Percentiles rank a stretch among this genome's conserved stretches.
Conservation (phyloP, 2,113 vertebrate genomes). For the Apaloderma vittatum region DNA sequence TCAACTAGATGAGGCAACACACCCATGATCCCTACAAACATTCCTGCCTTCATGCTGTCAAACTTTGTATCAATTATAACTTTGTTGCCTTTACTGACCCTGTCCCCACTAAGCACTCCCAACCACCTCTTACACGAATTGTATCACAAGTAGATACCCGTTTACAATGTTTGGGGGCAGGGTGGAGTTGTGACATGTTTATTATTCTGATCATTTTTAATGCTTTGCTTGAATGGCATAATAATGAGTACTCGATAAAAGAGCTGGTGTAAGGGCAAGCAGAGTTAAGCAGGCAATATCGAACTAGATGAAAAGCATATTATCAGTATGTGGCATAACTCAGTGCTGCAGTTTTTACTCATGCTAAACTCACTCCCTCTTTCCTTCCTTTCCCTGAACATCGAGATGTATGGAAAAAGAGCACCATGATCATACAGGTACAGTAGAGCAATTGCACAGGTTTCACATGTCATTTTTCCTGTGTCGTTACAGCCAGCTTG, state of each 20-base stretch:
- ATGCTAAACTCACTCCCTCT: background rate
- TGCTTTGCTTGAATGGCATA: background rate
- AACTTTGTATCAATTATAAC: background rate
- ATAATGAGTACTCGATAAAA: background rate
- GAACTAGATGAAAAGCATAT: background rate
- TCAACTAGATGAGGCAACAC: no score
- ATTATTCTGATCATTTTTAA: background rate
- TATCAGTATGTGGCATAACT: background rate
- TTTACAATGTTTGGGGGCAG: background rate
- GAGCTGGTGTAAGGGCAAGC: background rate
- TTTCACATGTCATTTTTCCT: slow-evolving; percentile 19
- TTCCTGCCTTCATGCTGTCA: background rate
- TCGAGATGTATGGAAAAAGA: background rate
- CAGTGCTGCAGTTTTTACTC: background rate
- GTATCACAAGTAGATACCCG: background rate
- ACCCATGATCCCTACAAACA: background rate
- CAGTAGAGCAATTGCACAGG: background rate
- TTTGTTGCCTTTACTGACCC: background rate
- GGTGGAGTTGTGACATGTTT: background rate
- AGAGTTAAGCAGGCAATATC: background rate
- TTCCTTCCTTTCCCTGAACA: background rate
- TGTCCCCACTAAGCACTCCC: background rate
- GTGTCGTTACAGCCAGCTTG: slow-evolving; percentile 3
- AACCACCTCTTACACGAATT: background rate
- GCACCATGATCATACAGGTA: background rate